Evolutionary conservation across 2,797 vertebrate species (phyloP).

Genomic region (Scarus forsteni): DNA sequence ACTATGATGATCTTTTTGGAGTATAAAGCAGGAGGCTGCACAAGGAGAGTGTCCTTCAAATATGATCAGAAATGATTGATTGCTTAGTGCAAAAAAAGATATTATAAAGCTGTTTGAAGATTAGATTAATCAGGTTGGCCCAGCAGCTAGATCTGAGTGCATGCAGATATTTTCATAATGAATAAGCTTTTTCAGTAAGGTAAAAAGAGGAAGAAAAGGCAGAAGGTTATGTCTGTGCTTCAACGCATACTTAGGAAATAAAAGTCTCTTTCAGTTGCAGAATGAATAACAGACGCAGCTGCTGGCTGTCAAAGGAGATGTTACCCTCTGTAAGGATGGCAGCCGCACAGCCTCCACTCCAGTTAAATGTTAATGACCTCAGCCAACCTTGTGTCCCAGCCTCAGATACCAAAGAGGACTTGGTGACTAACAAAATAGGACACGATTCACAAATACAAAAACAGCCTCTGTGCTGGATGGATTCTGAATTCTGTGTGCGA

Average conservation of each 20-base stretch:
- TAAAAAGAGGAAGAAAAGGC: neutral
- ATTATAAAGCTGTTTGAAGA: no score
- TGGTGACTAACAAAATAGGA: neutral
- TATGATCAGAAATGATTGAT: no score
- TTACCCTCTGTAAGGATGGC: slow-evolving; percentile 8
- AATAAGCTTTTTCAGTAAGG: neutral
- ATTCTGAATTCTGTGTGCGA: slow-evolving; percentile 5
- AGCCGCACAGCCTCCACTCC: slow-evolving; percentile 7
- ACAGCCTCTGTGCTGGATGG: slow-evolving; percentile 6
- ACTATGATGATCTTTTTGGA: no score
- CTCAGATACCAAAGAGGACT: neutral
- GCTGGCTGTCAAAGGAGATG: slow-evolving; percentile 27
- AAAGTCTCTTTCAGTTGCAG: neutral
- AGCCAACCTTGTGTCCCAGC: slow-evolving; percentile 10
- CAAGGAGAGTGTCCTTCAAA: no score
- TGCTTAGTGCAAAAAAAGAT: no score
- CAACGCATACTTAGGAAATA: neutral
- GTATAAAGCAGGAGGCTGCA: no score
- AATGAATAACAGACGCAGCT: slow-evolving; percentile 14
- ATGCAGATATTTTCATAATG: neutral
- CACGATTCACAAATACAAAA: slow-evolving; percentile 17
- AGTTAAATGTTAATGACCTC: slow-evolving; percentile 40
- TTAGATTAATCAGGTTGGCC: no score
- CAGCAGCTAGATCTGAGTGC: no score
- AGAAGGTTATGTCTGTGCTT: neutral